Conservation (phyloP, 2,888 invertebrate species). For the Teleiodes luculella region DNA sequence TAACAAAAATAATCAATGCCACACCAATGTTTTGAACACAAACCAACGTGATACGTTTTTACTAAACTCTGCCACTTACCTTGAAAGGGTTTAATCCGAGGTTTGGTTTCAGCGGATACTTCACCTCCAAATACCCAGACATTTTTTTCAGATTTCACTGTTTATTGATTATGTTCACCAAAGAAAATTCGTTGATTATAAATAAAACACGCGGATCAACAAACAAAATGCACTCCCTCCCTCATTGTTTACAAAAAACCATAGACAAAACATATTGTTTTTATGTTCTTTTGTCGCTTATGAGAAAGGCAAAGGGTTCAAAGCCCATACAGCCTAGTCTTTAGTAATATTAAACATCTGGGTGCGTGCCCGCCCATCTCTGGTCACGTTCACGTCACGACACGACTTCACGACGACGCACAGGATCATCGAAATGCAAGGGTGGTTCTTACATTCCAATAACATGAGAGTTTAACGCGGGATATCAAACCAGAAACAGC, state of each 20-base stretch:
- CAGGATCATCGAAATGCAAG: too few species aligned
- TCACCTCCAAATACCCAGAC: conserved; percentile 81
- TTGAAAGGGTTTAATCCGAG: conserved; percentile 82
- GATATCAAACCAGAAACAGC: too few species aligned
- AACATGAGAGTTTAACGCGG: too few species aligned
- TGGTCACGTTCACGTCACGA: too few species aligned
- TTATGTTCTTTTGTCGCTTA: too few species aligned
- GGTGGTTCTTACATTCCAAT: too few species aligned
- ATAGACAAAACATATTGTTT: too few species aligned
- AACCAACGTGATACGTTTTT: neutral
- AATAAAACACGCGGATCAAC: conserved; percentile 18
- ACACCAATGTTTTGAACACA: conserved; percentile 29
- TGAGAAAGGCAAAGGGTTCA: too few species aligned
- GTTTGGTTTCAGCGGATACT: conserved; percentile 80
- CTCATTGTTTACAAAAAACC: conserved; percentile 48
- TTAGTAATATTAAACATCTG: too few species aligned
- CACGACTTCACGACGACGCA: too few species aligned
- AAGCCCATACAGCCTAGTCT: too few species aligned
- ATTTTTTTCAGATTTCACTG: conserved; percentile 36
- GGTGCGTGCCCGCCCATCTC: too few species aligned
- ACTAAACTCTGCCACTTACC: conserved; percentile 54
- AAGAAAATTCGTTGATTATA: conserved; percentile 10
- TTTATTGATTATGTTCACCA: conserved; percentile 3
- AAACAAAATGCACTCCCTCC: conserved; percentile 12
- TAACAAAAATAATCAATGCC: conserved; percentile 42